Conservation (phyloP, 2,888 invertebrate genomes). For the Folsomia manolachei region DNA sequence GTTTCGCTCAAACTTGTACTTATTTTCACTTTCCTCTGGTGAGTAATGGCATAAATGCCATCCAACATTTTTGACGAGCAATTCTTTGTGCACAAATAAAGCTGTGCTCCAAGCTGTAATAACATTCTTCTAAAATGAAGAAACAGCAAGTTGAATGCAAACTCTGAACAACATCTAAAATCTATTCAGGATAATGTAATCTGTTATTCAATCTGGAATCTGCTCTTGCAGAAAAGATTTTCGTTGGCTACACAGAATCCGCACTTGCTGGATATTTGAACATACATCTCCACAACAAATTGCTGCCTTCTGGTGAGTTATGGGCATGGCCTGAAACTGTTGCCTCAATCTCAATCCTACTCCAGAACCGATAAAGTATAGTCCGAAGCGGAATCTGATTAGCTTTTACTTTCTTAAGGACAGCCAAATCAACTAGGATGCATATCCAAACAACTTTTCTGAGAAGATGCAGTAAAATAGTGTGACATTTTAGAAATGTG, state of each 20-base stretch:
- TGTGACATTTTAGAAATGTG: slow-evolving; percentile 34
- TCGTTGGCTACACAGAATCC: too few relatives aligned
- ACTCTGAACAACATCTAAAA: not conserved
- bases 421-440: slow-evolving; percentile 4
- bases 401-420: not conserved
- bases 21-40: too few relatives aligned
- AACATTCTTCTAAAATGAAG: too few relatives aligned
- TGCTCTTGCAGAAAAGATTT: not conserved
- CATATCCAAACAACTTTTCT: too few relatives aligned
- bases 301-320: not conserved
- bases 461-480: too few relatives aligned
- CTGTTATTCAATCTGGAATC: too few relatives aligned
- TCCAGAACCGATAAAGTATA: not conserved
- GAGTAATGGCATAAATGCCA: not conserved
- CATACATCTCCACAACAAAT: not conserved
- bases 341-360: not conserved
- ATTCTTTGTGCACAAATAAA: too few relatives aligned
- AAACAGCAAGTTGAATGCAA: too few relatives aligned
- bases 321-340: not conserved
- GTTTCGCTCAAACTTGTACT: too few relatives aligned
- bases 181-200: not conserved
- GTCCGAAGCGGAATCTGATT: not conserved
- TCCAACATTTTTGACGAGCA: not conserved
- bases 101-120: too few relatives aligned
- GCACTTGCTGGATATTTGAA: too few relatives aligned